Evolutionary conservation across 2,797 vertebrate genomes (phyloP).

Genomic region (Eulemur rubriventer): DNA sequence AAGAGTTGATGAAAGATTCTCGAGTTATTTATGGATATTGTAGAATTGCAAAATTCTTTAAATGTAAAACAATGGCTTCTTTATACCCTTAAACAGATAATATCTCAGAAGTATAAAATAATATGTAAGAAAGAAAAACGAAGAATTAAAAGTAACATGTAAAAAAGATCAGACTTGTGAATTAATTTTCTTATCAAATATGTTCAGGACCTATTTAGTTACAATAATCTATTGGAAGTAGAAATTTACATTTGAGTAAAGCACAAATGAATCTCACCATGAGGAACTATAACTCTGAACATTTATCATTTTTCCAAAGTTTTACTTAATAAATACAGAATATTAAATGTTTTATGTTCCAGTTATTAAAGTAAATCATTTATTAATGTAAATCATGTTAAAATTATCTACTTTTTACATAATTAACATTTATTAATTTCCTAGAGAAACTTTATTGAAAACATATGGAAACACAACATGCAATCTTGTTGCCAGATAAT

Average conservation of each 20-base stretch:
- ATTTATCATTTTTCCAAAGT: background rate
- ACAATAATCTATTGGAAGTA: background rate
- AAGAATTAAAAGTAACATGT: background rate
- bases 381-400: background rate
- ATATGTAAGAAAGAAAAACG: background rate
- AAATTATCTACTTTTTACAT: background rate
- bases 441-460: background rate
- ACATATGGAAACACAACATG: background rate
- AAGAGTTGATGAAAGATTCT: background rate
- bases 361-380: background rate
- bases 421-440: background rate
- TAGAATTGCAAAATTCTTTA: background rate
- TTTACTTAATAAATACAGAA: background rate
- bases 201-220: background rate
- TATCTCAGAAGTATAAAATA: background rate
- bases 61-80: background rate
- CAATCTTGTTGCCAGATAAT: background rate
- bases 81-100: background rate
- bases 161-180: background rate
- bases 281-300: background rate
- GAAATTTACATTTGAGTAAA: background rate
- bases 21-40: background rate
- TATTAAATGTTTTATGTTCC: background rate
- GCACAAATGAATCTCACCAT: background rate
- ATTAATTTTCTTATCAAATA: constrained; percentile 1